Evolutionary conservation across 2,797 vertebrate species (phyloP).

Genomic region (Hydrophis major): DNA sequence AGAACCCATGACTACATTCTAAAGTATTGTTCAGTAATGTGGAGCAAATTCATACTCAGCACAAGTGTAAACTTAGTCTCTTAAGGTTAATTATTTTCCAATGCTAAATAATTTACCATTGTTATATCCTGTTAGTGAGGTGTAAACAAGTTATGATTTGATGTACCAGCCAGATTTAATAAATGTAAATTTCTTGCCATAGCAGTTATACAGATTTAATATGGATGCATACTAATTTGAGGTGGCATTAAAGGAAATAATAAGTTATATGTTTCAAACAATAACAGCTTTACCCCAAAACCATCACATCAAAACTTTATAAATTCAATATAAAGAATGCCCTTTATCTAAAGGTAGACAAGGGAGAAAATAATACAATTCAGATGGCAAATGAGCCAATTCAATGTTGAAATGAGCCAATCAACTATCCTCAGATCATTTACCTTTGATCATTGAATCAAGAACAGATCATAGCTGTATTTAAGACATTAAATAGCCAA

Average conservation of each 20-base stretch:
- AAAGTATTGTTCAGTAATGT: background rate
- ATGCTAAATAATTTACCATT: constrained; percentile 18
- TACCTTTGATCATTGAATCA: background rate
- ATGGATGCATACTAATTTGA: constrained; percentile 18
- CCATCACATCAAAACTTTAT: background rate
- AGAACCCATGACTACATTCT: background rate
- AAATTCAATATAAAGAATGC: background rate
- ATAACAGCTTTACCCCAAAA: background rate
- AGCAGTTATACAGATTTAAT: constrained; percentile 12
- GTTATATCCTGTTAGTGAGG: constrained; percentile 26
- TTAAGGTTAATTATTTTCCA: constrained; percentile 30
- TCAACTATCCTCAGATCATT: background rate
- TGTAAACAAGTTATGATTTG: constrained; percentile 25
- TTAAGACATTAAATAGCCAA: background rate
- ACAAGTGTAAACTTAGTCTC: constrained; percentile 7
- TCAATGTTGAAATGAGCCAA: background rate
- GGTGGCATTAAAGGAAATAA: background rate
- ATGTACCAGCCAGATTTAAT: constrained; percentile 15
- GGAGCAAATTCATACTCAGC: background rate
- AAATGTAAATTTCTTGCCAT: constrained; percentile 16
- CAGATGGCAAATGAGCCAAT: background rate
- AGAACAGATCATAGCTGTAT: background rate
- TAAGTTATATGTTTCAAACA: background rate
- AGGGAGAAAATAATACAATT: background rate
- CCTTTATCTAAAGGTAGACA: background rate